Percentiles rank a stretch among this genome's conserved stretches.
phyloP scores from a whole-genome alignment of 2,797 vertebrate species.

The Sarcophilus harrisii region DNA sequence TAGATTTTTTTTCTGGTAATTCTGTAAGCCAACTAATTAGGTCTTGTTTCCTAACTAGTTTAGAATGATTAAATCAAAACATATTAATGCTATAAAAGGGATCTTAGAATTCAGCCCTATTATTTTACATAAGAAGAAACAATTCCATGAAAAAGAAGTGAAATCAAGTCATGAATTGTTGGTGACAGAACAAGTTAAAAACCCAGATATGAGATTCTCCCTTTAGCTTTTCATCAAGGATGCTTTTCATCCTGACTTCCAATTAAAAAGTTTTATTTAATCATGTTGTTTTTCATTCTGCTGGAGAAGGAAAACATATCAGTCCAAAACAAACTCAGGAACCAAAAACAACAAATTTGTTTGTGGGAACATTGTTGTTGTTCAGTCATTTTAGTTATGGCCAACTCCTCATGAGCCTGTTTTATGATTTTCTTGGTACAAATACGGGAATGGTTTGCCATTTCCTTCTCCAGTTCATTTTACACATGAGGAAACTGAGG shows the following conservation, averaged over 20 bases:
- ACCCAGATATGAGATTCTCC: not conserved
- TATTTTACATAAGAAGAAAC: not conserved
- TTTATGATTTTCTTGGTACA: not conserved
- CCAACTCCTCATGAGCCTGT: not conserved
- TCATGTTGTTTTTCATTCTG: not conserved
- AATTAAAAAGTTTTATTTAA: not conserved
- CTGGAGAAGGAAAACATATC: not conserved
- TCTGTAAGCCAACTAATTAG: not conserved
- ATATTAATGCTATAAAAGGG: not conserved
- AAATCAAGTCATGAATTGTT: not conserved
- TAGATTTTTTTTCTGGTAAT: not conserved
- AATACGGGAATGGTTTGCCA: not conserved
- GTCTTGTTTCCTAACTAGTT: not conserved
- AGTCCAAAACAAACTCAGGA: not conserved
- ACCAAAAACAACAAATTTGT: not conserved
- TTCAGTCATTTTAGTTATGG: not conserved
- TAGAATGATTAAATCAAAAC: not conserved
- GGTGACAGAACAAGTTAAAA: not conserved
- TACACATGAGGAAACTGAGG: conserved; percentile 8
- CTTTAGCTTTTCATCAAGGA: not conserved
- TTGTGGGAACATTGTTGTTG: not conserved
- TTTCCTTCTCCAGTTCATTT: not conserved
- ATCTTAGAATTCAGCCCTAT: not conserved
- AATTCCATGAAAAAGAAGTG: not conserved
- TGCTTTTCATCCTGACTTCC: not conserved